Evolutionary conservation across 1,140 invertebrate species (phyloP).

Genomic region (Drosophila bocqueti): DNA sequence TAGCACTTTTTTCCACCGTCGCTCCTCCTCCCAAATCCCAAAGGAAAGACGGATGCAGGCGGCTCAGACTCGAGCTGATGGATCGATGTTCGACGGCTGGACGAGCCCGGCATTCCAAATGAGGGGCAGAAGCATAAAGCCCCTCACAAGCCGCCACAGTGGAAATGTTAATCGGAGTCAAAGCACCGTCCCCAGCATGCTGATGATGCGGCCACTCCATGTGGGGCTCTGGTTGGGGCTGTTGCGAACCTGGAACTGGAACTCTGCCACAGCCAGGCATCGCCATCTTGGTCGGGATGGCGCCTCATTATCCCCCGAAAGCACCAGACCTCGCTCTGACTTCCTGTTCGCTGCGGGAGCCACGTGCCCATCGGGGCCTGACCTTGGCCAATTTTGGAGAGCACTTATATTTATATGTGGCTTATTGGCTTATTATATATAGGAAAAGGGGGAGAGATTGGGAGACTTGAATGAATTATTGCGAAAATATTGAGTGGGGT

Average conservation of each 20-base stretch:
- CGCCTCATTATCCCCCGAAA: slow-evolving; percentile 19
- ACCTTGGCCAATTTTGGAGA: slow-evolving; percentile 22
- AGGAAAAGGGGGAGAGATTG: background rate
- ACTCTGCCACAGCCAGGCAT: slow-evolving; percentile 6
- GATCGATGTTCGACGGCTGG: slow-evolving; percentile 27
- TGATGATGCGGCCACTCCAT: slow-evolving; percentile 20
- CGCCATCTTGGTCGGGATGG: slow-evolving; percentile 8
- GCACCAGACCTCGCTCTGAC: background rate
- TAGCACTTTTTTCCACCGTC: slow-evolving; percentile 47
- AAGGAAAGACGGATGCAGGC: slow-evolving; percentile 70
- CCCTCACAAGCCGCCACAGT: slow-evolving; percentile 39
- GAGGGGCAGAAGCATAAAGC: slow-evolving; percentile 47
- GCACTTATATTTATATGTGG: background rate
- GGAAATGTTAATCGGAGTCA: slow-evolving; percentile 69
- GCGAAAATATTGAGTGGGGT: too few relatives aligned
- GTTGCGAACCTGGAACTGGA: background rate
- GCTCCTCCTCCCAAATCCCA: background rate
- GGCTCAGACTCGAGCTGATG: slow-evolving; percentile 33
- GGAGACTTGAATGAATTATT: background rate
- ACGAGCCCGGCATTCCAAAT: slow-evolving; percentile 58
- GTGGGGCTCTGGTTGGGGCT: background rate
- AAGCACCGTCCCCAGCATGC: slow-evolving; percentile 33
- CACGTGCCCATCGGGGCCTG: slow-evolving; percentile 17
- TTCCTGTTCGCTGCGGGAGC: slow-evolving; percentile 12
- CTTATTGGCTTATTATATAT: too few relatives aligned